Base-by-base conservation (phyloP, 2,113 vertebrate species). In the Catharus minimus region DNA sequence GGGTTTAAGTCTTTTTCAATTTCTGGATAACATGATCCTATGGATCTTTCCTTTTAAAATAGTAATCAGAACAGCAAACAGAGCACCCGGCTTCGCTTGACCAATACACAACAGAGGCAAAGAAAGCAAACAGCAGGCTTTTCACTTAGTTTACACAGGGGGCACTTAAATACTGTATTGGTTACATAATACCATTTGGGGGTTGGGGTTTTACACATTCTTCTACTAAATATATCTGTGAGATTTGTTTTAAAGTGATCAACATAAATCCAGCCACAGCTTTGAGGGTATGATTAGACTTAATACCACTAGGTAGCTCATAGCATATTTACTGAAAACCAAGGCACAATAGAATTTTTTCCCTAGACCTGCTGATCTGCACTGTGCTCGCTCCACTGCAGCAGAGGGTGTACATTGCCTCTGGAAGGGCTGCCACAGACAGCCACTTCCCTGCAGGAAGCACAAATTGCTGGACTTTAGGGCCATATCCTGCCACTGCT, bases 11-110 rank as follows among this genome's bases (percentile, higher is more conserved):
- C 65, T 93, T 86, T 96, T 72, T 86, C 65, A 71, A 2, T 47
- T 94, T 95, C 92, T 88, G 78, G 86, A 95, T 93, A 93, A 95
- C 90, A 96, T 88, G 89, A 90, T 94, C 90, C 88, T 81, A 67
- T 65, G 78, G 86, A 93, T 95, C 73, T 90, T 91, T 81, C 55
- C 94, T 94, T 94, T 95, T 86, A 96, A 93, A 95, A 89, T 83
- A 88, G 86, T 94, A 94, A 95, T 95, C 93, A 90, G 91, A 94
- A 95, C 77, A 87, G 92, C 94, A 95, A 95, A 95, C 90, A 94
- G 69, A 90, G 50, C 19, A 16, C 82, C 75, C 8, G 11, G 78
- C 88, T 95, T 93, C 0, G 1, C 60, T 56, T 95, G 96, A 92
- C 94, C 74, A 89, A 88, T 55, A 90, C 49, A 95, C 64, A 82